These are phyloP conservation scores for Tetraneura akinire DNA, from an alignment of 1,140 invertebrate species.

Conservation along the genomic window DNA sequence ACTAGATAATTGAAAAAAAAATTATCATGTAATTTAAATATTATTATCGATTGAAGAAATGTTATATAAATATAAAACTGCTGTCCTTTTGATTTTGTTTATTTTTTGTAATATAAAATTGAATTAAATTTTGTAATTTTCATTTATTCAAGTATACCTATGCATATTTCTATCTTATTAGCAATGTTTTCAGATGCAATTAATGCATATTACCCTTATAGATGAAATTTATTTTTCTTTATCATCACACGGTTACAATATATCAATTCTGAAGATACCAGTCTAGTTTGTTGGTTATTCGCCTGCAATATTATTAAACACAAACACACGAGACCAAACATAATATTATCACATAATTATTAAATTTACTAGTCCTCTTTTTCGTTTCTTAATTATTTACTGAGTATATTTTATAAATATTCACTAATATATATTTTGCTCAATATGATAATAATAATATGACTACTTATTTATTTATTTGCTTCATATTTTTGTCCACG, in stretches of 20 bases:
- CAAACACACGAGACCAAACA: conserved; percentile 3
- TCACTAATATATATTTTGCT: background rate
- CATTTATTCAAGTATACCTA: background rate
- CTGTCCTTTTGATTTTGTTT: background rate
- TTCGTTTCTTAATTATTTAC: background rate
- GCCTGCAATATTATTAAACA: conserved; percentile 5
- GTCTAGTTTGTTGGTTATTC: background rate
- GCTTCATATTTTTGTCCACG: background rate
- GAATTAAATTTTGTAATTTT: background rate
- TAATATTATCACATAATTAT: conserved; percentile 14
- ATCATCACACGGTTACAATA: background rate
- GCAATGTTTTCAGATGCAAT: background rate
- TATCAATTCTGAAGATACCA: background rate
- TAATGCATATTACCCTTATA: background rate
- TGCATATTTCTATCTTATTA: background rate
- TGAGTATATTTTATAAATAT: background rate
- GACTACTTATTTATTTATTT: conserved; percentile 11
- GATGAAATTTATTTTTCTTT: no score
- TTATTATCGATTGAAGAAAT: background rate
- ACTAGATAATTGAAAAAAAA: background rate
- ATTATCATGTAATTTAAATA: background rate
- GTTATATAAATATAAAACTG: background rate
- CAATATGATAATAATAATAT: no score
- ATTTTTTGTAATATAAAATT: background rate
- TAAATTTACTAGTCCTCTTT: conserved; percentile 22